Conservation (phyloP, 2,113 vertebrate genomes). For the Pedionomus torquatus region DNA sequence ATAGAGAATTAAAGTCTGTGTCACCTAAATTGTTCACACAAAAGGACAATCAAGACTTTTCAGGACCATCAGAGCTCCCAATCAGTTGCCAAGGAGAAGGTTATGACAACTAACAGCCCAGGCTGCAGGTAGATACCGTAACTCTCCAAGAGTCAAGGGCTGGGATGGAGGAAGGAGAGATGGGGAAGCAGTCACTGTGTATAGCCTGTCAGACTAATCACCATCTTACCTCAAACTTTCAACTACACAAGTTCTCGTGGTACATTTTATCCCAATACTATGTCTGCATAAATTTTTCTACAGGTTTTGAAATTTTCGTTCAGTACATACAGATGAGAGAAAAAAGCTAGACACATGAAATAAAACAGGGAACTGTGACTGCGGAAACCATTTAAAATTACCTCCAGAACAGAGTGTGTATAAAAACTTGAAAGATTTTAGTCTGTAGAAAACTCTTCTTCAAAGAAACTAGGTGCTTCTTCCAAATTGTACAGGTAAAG, state of each 20-base stretch:
- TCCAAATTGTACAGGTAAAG: neutral
- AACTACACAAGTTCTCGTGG: neutral
- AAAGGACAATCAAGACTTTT: slow-evolving; percentile 9
- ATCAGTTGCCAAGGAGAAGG: neutral
- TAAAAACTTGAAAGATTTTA: neutral
- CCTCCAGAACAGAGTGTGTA: neutral
- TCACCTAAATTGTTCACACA: neutral
- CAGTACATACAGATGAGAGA: neutral
- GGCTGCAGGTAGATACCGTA: neutral
- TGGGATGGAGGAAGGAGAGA: neutral
- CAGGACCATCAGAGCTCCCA: neutral
- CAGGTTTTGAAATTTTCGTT: neutral
- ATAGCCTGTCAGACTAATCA: neutral
- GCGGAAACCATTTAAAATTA: neutral
- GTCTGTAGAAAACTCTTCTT: neutral
- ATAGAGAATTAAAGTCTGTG: neutral
- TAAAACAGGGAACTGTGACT: neutral
- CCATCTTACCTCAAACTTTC: neutral
- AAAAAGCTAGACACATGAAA: neutral
- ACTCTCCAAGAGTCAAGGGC: neutral
- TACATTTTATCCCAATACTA: neutral
- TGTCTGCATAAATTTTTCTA: neutral
- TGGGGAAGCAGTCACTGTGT: neutral
- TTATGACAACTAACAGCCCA: neutral
- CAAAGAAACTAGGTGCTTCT: neutral